These are phyloP conservation scores for Conus ventricosus DNA, from an alignment of 1,140 invertebrate genomes.

Conservation along the genomic window DNA sequence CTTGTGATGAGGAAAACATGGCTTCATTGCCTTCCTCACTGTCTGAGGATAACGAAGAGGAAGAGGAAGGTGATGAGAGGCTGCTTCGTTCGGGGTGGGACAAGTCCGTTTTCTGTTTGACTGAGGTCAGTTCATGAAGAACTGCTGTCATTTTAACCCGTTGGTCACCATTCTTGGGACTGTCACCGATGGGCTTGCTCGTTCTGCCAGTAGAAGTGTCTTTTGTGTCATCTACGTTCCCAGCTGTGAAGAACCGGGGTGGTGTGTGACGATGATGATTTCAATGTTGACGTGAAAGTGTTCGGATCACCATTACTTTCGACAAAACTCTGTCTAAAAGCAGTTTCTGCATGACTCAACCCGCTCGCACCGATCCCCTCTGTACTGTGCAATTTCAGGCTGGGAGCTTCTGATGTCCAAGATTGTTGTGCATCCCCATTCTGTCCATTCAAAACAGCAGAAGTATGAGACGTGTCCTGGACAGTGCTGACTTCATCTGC, in stretches of 20 bases:
- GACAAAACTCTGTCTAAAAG: too few species aligned
- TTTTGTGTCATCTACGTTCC: neutral
- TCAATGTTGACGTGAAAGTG: too few species aligned
- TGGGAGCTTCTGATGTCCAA: neutral
- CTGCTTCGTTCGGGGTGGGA: neutral
- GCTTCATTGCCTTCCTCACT: neutral
- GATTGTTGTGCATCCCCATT: neutral
- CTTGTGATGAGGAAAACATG: neutral
- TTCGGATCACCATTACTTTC: too few species aligned
- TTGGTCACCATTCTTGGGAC: neutral
- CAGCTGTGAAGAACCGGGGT: neutral
- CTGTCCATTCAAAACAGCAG: too few species aligned
- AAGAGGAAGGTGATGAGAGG: neutral
- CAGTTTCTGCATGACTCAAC: neutral
- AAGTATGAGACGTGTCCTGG: neutral
- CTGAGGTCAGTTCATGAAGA: neutral
- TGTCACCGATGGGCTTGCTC: neutral
- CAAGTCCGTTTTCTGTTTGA: neutral
- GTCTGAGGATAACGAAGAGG: neutral
- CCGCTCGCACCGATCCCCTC: neutral
- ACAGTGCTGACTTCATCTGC: neutral
- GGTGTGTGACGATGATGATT: too few species aligned
- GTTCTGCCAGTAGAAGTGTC: neutral
- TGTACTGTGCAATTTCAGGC: neutral
- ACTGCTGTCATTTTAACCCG: neutral